Base-by-base conservation (phyloP, 2,888 invertebrate species). In the Phoenoteleia sp. region DNA sequence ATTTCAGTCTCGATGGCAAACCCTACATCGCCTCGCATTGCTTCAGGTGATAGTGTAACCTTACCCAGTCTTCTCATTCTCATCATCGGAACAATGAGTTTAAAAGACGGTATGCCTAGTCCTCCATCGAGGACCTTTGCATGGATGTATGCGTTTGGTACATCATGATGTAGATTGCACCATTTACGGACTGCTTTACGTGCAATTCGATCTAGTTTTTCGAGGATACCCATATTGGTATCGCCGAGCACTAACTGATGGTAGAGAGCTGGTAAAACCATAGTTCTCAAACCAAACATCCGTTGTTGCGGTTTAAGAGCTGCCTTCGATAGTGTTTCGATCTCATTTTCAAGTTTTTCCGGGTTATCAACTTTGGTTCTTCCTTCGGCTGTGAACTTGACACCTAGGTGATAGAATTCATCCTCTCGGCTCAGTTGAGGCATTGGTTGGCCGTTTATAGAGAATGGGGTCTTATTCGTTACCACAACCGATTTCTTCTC, bases 141-240 rank as follows among this genome's bases (percentile, higher is more conserved):
- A 62, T 0, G 92, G 89, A 66, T 93, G 72, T 91, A 93, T 0
- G 87, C 91, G 2, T 80, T 87, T 0, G 92, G 90, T 4, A 86
- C 84, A 66, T 92, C 92, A 4, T 86, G 56, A 0, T 92, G 93
- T 0, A 93, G 90, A 23, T 89, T 86, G 3, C 92, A 81, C 88
- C 90, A 90, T 4, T 67, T 83, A 67, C 93, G 86, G 77, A 72
- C 90, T 86, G 1, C 88, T 75, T 6, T 9, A n/a, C 74, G 27
- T 2, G 25, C 3, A 11, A 64, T 49, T 11, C n/a, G 21, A 81
- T 94, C 93, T 25, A 92, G 6, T 42, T 42, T 64, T 2, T 45
- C 25, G 1, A 64, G 17, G 7, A 45, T 64, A 25, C 62, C 45
- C 0, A 45, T 27, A 9, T 25, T 45, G 3, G 27, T 45, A 45